A percentile compares a stretch with the other conserved stretches of the same genome.
phyloP scores from a whole-genome alignment of 2,113 vertebrate species.

The Solenodon paradoxus region DNA sequence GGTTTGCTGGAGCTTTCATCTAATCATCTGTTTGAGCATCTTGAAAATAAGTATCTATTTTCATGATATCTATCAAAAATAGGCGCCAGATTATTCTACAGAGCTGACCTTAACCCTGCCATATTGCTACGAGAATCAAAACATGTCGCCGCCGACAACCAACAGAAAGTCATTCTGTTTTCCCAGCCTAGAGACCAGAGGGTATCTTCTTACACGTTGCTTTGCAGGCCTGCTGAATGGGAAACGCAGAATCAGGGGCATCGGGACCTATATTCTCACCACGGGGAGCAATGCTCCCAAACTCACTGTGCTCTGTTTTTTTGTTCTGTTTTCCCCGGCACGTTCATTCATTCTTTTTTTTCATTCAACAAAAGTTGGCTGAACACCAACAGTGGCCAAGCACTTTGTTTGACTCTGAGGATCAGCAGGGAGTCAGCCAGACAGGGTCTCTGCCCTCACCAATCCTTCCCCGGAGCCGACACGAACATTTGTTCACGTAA shows the following conservation, averaged over 20 bases:
- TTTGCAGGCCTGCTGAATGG: constrained; percentile 57
- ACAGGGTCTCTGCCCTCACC: neutral
- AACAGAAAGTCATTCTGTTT: constrained; percentile 82
- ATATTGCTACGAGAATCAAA: constrained; percentile 86
- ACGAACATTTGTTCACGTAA: constrained; percentile 11
- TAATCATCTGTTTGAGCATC: constrained; percentile 86
- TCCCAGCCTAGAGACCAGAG: constrained; percentile 78
- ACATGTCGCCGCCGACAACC: constrained; percentile 82
- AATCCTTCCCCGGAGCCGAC: neutral
- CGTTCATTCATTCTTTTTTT: neutral
- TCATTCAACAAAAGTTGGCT: neutral
- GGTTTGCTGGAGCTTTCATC: constrained; percentile 81
- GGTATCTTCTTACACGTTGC: constrained; percentile 72
- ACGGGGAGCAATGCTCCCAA: neutral
- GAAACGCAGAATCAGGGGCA: constrained; percentile 73
- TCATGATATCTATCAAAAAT: constrained; percentile 83
- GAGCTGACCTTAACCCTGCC: constrained; percentile 83
- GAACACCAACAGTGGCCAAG: neutral
- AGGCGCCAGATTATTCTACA: constrained; percentile 85
- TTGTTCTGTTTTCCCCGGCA: neutral
- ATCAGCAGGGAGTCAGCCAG: neutral
- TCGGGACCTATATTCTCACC: neutral
- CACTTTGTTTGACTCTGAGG: neutral
- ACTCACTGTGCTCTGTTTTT: neutral
- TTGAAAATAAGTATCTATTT: constrained; percentile 85